Evolutionary conservation across 2,888 invertebrate species (phyloP), one percentile per base, ranked within the genome.

Genomic region (Drosophila cracens): DNA sequence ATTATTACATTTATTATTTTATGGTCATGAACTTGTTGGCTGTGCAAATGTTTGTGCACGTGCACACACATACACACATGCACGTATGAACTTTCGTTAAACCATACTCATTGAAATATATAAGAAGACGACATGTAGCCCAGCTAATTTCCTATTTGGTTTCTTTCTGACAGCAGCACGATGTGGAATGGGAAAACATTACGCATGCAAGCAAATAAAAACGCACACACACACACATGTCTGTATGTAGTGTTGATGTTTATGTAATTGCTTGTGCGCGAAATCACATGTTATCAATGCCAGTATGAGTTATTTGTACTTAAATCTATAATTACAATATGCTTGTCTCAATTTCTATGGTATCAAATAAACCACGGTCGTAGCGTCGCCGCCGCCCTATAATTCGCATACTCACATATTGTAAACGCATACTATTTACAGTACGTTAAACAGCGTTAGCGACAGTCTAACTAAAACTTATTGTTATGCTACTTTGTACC

Each of bases 361-460:
- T 25, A 31, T 36, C 33, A 6, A 13, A 18, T 31, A 18, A 31
- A 46, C 52, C 61, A 33, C 61, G n/a, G 54, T 48, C 46, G 34
- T 58, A 16, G 21, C 33, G 46, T 52, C 36, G 43, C 31, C 51
- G 59, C 27, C 6, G 54, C 64, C 29, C 60, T 54, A 21, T 49
- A 54, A 70, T 60, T 59, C 61, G 69, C 70, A 60, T 70, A 77
- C 74, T 74, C 31, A 78, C 78, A 70, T 76, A 59, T 21, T 51
- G 49, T 53, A 70, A 43, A 57, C 40, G 46, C 46, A 54, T 36
- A 48, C 33, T 49, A 48, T n/a, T 33, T 11, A 40, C 8, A 36
- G 43, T 54, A 25, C 27, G 16, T 58, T 8, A 33, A 64, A 51
- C 51, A 31, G 18, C 31, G 52, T 38, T 57, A 51, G 31, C 38